Evolutionary conservation across 2,888 invertebrate species (phyloP), one percentile per base, ranked within the genome.

Genomic region (Zhuqinia jingwanae): DNA sequence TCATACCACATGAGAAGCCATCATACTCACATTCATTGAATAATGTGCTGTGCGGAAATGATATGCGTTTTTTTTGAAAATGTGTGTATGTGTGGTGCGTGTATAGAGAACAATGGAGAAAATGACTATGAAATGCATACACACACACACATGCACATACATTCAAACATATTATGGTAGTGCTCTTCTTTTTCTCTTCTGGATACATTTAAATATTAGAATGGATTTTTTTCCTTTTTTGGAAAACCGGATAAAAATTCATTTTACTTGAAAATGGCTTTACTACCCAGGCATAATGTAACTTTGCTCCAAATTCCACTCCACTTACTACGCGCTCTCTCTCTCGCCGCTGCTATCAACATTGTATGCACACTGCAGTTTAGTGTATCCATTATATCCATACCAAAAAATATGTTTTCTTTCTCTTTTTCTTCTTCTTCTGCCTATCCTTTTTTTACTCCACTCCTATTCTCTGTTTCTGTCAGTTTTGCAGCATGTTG

Each of bases 401-500:
- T 53, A 58, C 50, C 15, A 58, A 22, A 53, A 56, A n/a, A 56
- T 5, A 36, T 36, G 30, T 11, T 45, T n/a, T 17, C 6, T n/a
- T 56, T 25, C 25, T 42, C 36, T 8, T 36, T n/a, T n/a, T n/a
- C n/a, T n/a, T n/a, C n/a, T n/a, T n/a, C n/a, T n/a, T n/a, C n/a
- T n/a, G n/a, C n/a, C n/a, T n/a, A n/a, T n/a, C n/a, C n/a, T n/a
- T n/a, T n/a, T n/a, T 70, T 25, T 47, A 42, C 56, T 53, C 75
- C 75, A 56, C 77, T 77, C 77, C 42, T 70, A 42, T 77, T 58
- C 60, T 70, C 68, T 80, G 80, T 63, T 80, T 53, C 56, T 80
- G 80, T 80, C 80, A 80, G 70, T 68, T 80, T 80, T 80, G 42
- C 80, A 56, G 53, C 68, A 68, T 75, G 56, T 53, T 75, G 53